phyloP scores from a whole-genome alignment of 2,797 vertebrate species.

The Tokudaia tokunoshimensis region DNA sequence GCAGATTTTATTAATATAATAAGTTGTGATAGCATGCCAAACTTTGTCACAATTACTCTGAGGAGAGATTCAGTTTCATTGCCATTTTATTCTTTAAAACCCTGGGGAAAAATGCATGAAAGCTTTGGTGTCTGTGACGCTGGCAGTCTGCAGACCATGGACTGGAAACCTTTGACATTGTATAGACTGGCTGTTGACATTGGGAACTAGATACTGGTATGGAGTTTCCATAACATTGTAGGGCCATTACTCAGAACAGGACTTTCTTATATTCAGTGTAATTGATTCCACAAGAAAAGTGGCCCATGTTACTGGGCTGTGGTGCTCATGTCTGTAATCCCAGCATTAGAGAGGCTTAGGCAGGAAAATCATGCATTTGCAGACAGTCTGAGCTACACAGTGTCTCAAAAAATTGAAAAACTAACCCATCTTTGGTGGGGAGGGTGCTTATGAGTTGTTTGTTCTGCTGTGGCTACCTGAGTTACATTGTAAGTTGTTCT shows the following conservation, averaged over 20 bases:
- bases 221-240: background rate
- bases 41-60: background rate
- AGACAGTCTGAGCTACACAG: background rate
- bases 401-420: background rate
- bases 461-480: background rate
- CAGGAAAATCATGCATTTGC: background rate
- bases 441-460: conserved; percentile 10
- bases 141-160: background rate
- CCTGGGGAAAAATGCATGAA: background rate
- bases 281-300: background rate
- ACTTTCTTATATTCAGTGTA: background rate
- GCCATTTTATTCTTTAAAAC: conserved; percentile 38
- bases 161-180: background rate
- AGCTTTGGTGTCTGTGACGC: background rate
- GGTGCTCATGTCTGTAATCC: background rate
- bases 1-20: conserved; percentile 33
- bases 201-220: background rate
- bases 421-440: background rate
- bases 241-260: background rate
- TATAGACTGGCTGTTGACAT: background rate
- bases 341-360: background rate
- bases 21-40: conserved; percentile 6
- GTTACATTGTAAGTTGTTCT: background rate
- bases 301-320: rapidly evolving
- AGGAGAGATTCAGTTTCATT: background rate